Evolutionary conservation across 2,797 vertebrate species (phyloP).

Genomic region (Hippocampus kuda): DNA sequence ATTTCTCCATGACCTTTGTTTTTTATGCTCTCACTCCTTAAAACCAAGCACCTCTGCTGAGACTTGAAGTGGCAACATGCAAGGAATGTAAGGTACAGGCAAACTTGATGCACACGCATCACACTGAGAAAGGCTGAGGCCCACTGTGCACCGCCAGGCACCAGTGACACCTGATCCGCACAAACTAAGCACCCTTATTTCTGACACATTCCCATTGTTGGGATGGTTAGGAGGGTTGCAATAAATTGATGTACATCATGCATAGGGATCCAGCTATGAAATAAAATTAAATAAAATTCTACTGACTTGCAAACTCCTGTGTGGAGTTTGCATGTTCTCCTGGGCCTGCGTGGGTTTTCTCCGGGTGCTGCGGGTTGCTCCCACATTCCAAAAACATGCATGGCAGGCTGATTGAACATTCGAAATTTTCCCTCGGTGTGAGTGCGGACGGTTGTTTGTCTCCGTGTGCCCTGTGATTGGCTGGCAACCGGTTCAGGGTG

Average conservation of each 20-base stretch:
- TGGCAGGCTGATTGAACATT: no score
- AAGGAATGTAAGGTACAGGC: slow-evolving; percentile 52
- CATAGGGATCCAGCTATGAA: no score
- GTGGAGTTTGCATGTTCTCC: no score
- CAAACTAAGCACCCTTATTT: slow-evolving; percentile 17
- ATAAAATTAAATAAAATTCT: no score
- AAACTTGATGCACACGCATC: slow-evolving; percentile 38
- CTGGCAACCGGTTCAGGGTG: no score
- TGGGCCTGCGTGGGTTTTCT: no score
- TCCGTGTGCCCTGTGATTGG: no score
- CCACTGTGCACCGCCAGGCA: slow-evolving; percentile 44
- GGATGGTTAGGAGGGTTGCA: slow-evolving; percentile 10
- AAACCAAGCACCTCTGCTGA: slow-evolving; percentile 40
- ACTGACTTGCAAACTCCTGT: no score
- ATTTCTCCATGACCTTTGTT: slow-evolving; percentile 3
- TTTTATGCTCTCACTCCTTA: slow-evolving; percentile 12
- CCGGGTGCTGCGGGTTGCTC: no score
- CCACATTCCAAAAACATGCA: no score
- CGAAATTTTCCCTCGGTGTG: no score
- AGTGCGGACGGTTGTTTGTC: no score
- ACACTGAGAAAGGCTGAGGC: slow-evolving; percentile 21
- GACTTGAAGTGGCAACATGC: slow-evolving; percentile 30
- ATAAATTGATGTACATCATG: slow-evolving; percentile 16
- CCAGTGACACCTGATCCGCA: slow-evolving; percentile 21
- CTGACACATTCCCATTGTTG: neutral